Base-by-base conservation (phyloP, 2,888 invertebrate species). In the Euspilapteryx auroguttella region DNA sequence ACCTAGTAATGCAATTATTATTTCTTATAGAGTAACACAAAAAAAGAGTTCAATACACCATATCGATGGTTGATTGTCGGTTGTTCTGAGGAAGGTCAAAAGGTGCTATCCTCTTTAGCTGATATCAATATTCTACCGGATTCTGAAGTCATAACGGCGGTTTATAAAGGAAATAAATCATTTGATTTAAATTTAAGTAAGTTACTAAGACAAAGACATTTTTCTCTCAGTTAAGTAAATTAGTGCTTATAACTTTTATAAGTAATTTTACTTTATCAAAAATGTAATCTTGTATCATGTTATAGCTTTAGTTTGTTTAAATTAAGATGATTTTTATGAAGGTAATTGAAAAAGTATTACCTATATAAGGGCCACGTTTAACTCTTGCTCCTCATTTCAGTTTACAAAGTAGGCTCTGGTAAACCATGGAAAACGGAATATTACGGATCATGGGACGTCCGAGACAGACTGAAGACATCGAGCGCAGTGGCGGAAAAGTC, bases 41-140 rank as follows among this genome's bases (percentile, higher is more conserved):
- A 38, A 29, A 47, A 46, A 9, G 44, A 48, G 29, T 62, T 65
- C 29, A 47, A 55, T 26, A 49, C 58, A 2, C 65, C 66, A 1
- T 65, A 53, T 35, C 57, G 61, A 27, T 71, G 71, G 73, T 47
- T 75, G 20, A 33, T 73, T 1, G 37, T 69, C 7, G 38, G 39
- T 11, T 27, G 32, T 8, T 11, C 23, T n/a, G 8, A 21, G 3
- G 8, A 6, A 11, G 32, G 4, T 11, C 33, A 39, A 14, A 29
- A 38, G 14, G 34, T 59, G 23, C 52, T 58, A 8, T 29, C 41
- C 23, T 35, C 38, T 6, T 32, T 59, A 4, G 21, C 32, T 2
- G 35, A 47, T 22, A 37, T 61, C 6, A 42, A 57, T 20, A 40
- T 66, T 12, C 42, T 56, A 9, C 44, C 58, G 9, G 65, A 73